phyloP scores from a whole-genome alignment of 2,113 vertebrate species.

The Pica pica region DNA sequence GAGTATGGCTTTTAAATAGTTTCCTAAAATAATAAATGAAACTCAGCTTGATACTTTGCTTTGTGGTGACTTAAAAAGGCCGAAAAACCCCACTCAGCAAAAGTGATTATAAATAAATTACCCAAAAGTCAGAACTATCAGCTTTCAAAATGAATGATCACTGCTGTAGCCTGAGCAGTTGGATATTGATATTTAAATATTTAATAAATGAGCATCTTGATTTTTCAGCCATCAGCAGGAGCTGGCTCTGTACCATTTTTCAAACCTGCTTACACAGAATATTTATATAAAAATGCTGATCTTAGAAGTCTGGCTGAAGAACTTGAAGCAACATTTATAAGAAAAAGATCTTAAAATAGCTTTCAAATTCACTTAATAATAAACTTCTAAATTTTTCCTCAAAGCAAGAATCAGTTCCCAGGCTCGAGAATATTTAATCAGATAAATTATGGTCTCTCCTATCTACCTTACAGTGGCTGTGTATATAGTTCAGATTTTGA shows the following conservation, averaged over 20 bases:
- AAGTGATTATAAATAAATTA: constrained; percentile 32
- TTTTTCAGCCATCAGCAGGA: neutral
- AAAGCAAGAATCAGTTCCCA: neutral
- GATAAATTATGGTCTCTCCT: neutral
- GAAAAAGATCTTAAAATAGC: neutral
- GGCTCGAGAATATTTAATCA: neutral
- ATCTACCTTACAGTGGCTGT: neutral
- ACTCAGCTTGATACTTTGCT: neutral
- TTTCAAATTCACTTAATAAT: neutral
- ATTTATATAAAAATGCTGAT: neutral
- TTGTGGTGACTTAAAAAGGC: constrained; percentile 40
- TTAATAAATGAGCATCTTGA: neutral
- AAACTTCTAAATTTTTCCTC: neutral
- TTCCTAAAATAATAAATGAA: constrained; percentile 25
- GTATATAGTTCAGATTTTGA: neutral
- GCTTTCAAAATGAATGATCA: neutral
- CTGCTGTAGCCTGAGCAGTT: neutral
- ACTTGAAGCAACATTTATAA: neutral
- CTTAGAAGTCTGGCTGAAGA: neutral
- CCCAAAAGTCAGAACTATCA: neutral
- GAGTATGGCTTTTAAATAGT: constrained; percentile 29
- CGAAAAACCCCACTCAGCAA: neutral
- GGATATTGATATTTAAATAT: neutral
- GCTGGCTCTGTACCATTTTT: neutral
- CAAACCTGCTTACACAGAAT: neutral